A percentile compares a stretch with the other conserved stretches of the same genome.
Conservation (phyloP, 2,888 invertebrate species). For the Phragmatobia fuliginosa region DNA sequence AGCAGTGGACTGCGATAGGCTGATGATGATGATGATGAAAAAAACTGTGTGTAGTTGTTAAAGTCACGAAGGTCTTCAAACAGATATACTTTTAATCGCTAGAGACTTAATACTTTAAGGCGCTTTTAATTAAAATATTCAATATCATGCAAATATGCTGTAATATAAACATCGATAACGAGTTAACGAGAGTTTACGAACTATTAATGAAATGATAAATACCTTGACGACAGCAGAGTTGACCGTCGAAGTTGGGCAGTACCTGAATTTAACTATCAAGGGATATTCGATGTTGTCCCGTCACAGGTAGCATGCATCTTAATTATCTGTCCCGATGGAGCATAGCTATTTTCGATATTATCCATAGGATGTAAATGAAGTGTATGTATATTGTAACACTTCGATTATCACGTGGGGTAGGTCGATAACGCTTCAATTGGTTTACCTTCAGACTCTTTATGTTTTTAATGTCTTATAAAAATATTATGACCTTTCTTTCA, state of each 20-base stretch:
- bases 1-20: no score
- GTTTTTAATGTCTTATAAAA: not conserved
- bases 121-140: not conserved
- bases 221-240: not conserved
- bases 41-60: no score
- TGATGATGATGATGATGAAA: no score
- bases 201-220: constrained; percentile 2
- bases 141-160: not conserved
- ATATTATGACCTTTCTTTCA: no score
- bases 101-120: not conserved
- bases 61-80: no score
- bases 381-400: not conserved
- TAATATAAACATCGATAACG: not conserved
- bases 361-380: constrained; percentile 5
- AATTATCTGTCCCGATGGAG: constrained; percentile 38
- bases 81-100: not conserved
- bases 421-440: not conserved
- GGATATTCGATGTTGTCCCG: not conserved
- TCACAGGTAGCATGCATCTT: constrained; percentile 30
- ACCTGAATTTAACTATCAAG: not conserved
- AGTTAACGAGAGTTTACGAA: not conserved
- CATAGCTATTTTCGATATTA: constrained; percentile 21
- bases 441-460: not conserved
- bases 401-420: not conserved
- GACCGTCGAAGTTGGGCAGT: not conserved